Percentiles rank a stretch among this genome's conserved stretches.
Evolutionary conservation across 2,113 vertebrate genomes (phyloP).

Genomic region (Helogale parvula): DNA sequence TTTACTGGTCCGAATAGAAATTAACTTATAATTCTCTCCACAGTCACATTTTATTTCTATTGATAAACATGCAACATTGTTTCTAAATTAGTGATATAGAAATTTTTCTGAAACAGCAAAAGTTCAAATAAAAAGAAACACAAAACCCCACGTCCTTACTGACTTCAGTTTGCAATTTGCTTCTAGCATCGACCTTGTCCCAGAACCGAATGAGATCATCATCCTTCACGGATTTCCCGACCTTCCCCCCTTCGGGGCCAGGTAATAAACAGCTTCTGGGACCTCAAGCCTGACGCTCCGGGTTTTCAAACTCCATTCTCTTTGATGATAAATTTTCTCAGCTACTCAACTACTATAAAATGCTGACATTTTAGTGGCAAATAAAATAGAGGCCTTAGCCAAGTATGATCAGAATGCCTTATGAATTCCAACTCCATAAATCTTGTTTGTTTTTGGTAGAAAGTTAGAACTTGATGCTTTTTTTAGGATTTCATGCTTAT

Average conservation of each 20-base stretch:
- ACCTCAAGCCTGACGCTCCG: background rate
- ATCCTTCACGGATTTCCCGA: constrained; percentile 80
- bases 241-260: constrained; percentile 80
- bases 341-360: constrained; percentile 9
- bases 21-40: background rate
- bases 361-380: background rate
- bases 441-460: background rate
- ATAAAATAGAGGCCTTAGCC: background rate
- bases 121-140: background rate
- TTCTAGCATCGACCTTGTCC: constrained; percentile 65
- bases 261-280: constrained; percentile 76
- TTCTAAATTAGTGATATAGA: background rate
- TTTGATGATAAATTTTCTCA: background rate
- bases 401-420: background rate
- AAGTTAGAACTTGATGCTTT: background rate
- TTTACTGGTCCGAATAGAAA: background rate
- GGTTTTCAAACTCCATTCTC: constrained; percentile 24
- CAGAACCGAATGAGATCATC: constrained; percentile 80
- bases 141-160: background rate
- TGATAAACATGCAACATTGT: background rate
- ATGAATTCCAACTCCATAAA: background rate
- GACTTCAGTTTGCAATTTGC: constrained; percentile 58
- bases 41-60: background rate
- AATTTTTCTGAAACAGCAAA: constrained; percentile 16
- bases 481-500: constrained; percentile 12